phyloP scores from a whole-genome alignment of 2,888 invertebrate species.

The Carabus problematicus region DNA sequence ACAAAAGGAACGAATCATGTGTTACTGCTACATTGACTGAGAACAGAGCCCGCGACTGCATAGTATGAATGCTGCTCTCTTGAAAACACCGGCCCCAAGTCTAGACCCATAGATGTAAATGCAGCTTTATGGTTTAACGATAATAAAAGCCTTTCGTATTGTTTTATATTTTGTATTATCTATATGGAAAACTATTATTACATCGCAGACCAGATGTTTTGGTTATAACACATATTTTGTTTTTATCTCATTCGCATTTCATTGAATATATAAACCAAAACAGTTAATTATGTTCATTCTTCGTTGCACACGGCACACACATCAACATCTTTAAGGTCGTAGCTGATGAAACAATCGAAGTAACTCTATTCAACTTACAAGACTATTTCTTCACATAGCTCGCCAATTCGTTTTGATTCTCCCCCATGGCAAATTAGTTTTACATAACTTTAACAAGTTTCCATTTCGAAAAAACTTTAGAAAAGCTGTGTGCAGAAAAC shows the following conservation, averaged over 20 bases:
- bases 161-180: no score
- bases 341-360: background rate
- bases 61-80: no score
- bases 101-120: no score
- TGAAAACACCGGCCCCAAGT: no score
- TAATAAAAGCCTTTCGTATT: no score
- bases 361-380: background rate
- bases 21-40: no score
- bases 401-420: conserved; percentile 24
- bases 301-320: conserved; percentile 1
- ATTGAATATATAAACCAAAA: background rate
- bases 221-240: no score
- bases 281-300: background rate
- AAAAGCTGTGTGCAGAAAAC: conserved; percentile 27
- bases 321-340: background rate
- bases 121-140: no score
- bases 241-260: background rate
- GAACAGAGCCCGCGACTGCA: no score
- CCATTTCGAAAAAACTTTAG: conserved; percentile 11
- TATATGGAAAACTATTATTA: no score
- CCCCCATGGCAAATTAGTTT: conserved; percentile 31
- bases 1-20: no score
- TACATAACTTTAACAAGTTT: conserved; percentile 38
- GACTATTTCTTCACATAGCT: conserved; percentile 20
- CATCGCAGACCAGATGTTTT: no score